Evolutionary conservation across 2,888 invertebrate species (phyloP), one percentile per base, ranked within the genome.

Genomic region (Mythimna pallens): DNA sequence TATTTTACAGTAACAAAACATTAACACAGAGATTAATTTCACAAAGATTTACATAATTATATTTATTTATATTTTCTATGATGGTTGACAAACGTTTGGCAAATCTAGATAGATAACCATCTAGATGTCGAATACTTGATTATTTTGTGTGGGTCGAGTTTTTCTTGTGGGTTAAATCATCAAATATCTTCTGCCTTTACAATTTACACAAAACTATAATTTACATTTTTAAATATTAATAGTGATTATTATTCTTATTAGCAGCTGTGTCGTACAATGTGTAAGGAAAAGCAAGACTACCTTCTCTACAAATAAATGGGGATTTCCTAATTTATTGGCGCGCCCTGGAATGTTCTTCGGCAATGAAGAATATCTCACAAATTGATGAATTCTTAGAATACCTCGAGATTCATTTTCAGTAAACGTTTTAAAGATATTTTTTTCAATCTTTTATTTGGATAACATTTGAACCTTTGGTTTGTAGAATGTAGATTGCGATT

Each of bases 321-420:
- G 87, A 87, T 86, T 84, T 78, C 90, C 90, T 93, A 93, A 94
- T 93, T 94, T 93, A 94, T 94, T 87, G 92, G 89, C 85, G 88
- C 87, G 89, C 84, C 88, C 86, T 84, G 86, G 92, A 92, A 91
- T 93, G 91, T 86, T 87, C 86, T 85, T 87, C 82, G 82, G 87
- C 86, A 86, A 88, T 87, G 87, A 90, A 90, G 91, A 88, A 64
- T 93, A 92, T 93, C 91, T 92, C 88, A 88, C 92, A 92, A 93
- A 94, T 93, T 94, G 93, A 94, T 93, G 92, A 91, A 93, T 93
- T 92, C 92, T 91, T 87, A 88, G 91, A 92, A 94, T 94, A 92
- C 89, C 87, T 67, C 58, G 58, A 64, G 65, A 69, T 34, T 68
- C n/a, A 61, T 80, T 87, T 81, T 80, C 87, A 88, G 78, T 72